A percentile compares a stretch with the other conserved stretches of the same genome.
These are phyloP conservation scores for Sabatieria punctata DNA, from an alignment of 2,888 invertebrate species.

Conservation along the genomic window DNA sequence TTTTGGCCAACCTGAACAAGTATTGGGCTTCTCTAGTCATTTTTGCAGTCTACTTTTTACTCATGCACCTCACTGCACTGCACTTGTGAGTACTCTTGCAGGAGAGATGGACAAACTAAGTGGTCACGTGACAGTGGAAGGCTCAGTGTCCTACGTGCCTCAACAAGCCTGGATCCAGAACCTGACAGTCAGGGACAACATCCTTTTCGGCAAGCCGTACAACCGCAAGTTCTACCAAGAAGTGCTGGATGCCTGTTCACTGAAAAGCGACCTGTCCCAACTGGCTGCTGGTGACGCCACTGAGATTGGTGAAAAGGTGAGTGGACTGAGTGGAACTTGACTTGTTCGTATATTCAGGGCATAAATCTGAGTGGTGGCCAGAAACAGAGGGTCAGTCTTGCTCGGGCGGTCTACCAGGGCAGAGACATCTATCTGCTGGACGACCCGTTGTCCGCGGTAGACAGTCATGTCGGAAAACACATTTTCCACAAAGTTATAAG, in stretches of 20 bases:
- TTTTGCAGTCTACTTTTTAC: background rate
- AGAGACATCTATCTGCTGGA: constrained; percentile 79
- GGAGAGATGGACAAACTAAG: constrained; percentile 43
- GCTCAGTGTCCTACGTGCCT: constrained; percentile 62
- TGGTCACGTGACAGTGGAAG: constrained; percentile 26
- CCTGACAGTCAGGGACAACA: constrained; percentile 74
- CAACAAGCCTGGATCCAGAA: constrained; percentile 98
- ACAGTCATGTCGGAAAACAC: constrained; percentile 90
- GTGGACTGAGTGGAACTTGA: no score
- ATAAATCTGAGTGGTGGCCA: constrained; percentile 68
- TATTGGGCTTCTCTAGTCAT: no score
- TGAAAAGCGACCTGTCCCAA: constrained; percentile 76
- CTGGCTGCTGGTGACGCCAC: constrained; percentile 79
- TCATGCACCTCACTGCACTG: background rate
- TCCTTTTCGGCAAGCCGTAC: constrained; percentile 62
- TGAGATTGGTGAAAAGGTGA: constrained; percentile 85
- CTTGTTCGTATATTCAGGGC: no score
- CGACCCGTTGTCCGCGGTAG: constrained; percentile 85
- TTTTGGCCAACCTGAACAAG: no score
- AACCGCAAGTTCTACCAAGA: constrained; percentile 55
- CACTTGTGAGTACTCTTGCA: constrained; percentile 8
- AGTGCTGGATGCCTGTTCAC: constrained; percentile 72
- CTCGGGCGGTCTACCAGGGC: constrained; percentile 72
- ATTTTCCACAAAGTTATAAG: constrained; percentile 46
- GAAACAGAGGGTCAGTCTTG: constrained; percentile 77